Conservation (phyloP, 2,797 vertebrate species). For the Tolypeutes matacus region DNA sequence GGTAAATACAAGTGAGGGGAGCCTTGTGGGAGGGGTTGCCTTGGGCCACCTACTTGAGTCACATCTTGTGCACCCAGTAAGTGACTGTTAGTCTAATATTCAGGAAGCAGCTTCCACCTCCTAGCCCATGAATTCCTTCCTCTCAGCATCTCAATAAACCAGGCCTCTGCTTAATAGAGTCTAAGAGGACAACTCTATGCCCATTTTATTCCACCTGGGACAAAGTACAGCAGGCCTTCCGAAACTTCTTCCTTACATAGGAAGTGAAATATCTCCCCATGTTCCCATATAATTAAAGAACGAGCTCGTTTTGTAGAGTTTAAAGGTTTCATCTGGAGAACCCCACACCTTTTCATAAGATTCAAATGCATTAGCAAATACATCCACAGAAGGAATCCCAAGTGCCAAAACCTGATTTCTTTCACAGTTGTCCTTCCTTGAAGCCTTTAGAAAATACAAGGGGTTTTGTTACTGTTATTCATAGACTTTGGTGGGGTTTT, state of each 20-base stretch:
- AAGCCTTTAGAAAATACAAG: conserved; percentile 20
- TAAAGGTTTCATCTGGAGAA: conserved; percentile 51
- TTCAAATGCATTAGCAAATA: conserved; percentile 49
- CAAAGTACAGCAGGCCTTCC: not conserved
- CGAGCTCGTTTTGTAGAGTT: not conserved
- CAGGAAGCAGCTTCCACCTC: conserved; percentile 7
- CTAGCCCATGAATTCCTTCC: conserved; percentile 5
- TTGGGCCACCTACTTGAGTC: not conserved
- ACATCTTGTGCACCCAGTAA: not conserved
- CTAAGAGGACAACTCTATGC: conserved; percentile 11
- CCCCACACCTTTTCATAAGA: not conserved
- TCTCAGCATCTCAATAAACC: not conserved
- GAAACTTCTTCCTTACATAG: conserved; percentile 45
- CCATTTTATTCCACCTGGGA: conserved; percentile 47
- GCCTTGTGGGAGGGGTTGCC: not conserved
- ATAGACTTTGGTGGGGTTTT: not conserved
- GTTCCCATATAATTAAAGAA: conserved; percentile 8
- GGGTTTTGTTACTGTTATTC: not conserved
- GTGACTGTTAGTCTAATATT: not conserved
- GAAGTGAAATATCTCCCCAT: conserved; percentile 17
- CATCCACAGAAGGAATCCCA: not conserved
- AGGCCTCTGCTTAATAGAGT: not conserved
- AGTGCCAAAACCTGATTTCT: conserved; percentile 36
- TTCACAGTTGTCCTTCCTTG: conserved; percentile 38
- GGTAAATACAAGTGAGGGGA: not conserved